phyloP scores from a whole-genome alignment of 2,888 invertebrate species.

The Campoplex nolae region DNA sequence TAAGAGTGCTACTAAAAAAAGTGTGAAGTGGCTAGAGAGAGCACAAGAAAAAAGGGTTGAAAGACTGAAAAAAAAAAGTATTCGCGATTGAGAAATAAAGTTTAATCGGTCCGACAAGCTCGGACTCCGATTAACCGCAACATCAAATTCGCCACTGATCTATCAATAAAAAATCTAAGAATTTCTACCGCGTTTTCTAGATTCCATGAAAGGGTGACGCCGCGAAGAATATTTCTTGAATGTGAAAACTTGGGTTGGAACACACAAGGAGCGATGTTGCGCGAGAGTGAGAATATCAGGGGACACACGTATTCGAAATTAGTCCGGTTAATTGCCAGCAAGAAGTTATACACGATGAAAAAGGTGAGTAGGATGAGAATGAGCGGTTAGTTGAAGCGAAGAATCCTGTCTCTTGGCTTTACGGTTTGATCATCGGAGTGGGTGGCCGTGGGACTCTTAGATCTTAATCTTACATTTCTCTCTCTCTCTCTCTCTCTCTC shows the following conservation, averaged over 20 bases:
- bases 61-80: background rate
- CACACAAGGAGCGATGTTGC: background rate
- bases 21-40: background rate
- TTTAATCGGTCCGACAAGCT: background rate
- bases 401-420: conserved; percentile 51
- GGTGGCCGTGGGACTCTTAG: conserved; percentile 69
- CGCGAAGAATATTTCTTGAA: conserved; percentile 10
- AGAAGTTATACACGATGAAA: conserved; percentile 38
- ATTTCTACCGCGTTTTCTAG: conserved; percentile 1
- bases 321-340: conserved; percentile 63
- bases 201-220: background rate
- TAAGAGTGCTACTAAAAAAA: background rate
- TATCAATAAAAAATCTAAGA: background rate
- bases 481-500: conserved; percentile 39
- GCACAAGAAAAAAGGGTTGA: background rate
- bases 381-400: conserved; percentile 58
- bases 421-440: conserved; percentile 68
- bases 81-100: background rate
- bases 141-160: conserved; percentile 2
- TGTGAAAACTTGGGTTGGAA: conserved; percentile 25
- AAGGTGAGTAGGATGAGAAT: conserved; percentile 43
- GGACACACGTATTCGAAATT: conserved; percentile 61
- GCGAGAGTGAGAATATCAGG: conserved; percentile 17
- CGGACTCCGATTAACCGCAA: background rate
- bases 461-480: conserved; percentile 66